Percentiles rank a stretch among this genome's conserved stretches.
Evolutionary conservation across 2,888 invertebrate species (phyloP).

Genomic region (Pelosia muscerda): DNA sequence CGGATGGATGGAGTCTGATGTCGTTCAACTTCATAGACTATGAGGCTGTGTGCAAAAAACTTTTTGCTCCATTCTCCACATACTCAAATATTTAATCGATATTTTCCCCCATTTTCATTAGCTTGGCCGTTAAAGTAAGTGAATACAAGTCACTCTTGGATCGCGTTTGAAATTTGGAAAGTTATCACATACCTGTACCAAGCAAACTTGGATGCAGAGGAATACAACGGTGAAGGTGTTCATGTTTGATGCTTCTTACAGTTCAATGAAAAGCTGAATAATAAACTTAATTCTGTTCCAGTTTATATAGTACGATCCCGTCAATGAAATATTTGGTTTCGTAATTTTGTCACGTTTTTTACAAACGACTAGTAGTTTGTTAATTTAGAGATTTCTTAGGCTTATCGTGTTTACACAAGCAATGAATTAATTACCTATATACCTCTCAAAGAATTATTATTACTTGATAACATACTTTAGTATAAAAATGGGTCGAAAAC

Average conservation of each 20-base stretch:
- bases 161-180: no score
- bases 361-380: neutral
- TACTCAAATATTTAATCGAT: constrained; percentile 40
- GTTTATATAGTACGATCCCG: neutral
- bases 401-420: neutral
- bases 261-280: constrained; percentile 1
- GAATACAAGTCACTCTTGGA: no score
- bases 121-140: no score
- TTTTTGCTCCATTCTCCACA: no score
- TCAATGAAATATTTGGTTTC: neutral
- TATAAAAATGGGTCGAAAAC: neutral
- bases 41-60: neutral
- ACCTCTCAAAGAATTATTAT: neutral
- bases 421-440: neutral
- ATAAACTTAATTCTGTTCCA: neutral
- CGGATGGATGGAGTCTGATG: no score
- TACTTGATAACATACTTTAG: neutral
- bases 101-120: no score
- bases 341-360: neutral
- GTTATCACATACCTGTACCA: constrained; percentile 52
- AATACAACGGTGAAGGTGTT: constrained; percentile 52
- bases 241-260: constrained; percentile 12
- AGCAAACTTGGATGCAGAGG: constrained; percentile 59
- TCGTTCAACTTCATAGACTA: no score
- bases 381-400: no score